Conservation (phyloP, 2,888 invertebrate genomes). For the Polydesmus complanatus region DNA sequence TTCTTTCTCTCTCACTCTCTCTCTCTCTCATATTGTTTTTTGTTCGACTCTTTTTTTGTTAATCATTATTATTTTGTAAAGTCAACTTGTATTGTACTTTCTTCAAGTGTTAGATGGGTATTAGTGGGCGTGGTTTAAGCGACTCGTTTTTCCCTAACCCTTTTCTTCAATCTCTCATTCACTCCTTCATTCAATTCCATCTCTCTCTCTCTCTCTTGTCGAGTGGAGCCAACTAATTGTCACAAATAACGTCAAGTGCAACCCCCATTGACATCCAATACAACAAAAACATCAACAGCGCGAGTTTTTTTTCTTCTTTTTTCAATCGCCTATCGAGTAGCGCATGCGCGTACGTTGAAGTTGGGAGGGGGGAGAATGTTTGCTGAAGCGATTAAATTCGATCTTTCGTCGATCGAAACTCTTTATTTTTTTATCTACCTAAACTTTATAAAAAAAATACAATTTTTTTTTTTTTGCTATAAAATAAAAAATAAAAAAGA, state of each 20-base stretch:
- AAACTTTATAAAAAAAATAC: too few species aligned
- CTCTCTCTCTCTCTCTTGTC: background rate
- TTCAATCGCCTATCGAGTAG: background rate
- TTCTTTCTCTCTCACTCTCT: too few species aligned
- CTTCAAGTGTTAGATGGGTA: background rate
- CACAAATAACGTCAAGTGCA: background rate
- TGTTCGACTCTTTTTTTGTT: background rate
- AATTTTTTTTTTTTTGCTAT: too few species aligned
- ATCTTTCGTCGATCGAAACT: too few species aligned
- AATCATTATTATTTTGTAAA: too few species aligned
- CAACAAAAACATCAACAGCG: background rate
- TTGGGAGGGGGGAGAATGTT: background rate
- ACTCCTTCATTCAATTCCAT: too few species aligned
- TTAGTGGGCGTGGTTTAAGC: background rate
- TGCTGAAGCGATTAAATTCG: too few species aligned
- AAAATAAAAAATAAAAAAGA: too few species aligned
- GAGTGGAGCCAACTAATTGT: background rate
- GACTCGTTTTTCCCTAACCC: background rate
- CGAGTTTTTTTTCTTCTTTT: background rate
- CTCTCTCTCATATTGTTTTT: too few species aligned
- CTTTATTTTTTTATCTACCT: too few species aligned
- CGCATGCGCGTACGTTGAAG: background rate
- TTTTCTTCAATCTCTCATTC: too few species aligned
- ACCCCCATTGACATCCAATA: background rate
- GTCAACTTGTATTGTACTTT: background rate